These are phyloP conservation scores for Drosophila bipectinata DNA, from an alignment of 1,140 invertebrate species.

Conservation along the genomic window DNA sequence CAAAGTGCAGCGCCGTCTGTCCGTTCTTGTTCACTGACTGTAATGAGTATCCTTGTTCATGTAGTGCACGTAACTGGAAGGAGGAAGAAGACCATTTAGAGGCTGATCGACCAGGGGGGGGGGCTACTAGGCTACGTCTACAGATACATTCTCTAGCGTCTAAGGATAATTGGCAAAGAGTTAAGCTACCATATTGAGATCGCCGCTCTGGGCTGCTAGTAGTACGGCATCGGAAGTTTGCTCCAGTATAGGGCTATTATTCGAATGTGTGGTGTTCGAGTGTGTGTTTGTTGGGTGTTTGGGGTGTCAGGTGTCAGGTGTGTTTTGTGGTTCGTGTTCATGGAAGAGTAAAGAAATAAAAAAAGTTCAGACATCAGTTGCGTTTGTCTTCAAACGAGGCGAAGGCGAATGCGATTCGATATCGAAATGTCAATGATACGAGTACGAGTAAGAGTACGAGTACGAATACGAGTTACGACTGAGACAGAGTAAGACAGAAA, in stretches of 20 bases:
- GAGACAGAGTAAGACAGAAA: conserved; percentile 13
- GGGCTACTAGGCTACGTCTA: background rate
- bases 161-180: conserved; percentile 10
- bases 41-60: conserved; percentile 92
- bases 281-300: conserved; percentile 12
- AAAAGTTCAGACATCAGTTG: conserved; percentile 69
- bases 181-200: conserved; percentile 87
- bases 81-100: background rate
- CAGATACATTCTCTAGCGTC: background rate
- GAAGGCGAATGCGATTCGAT: background rate
- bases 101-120: too few species aligned
- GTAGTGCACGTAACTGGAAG: conserved; percentile 90
- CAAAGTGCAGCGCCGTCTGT: conserved; percentile 95
- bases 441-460: conserved; percentile 16
- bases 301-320: conserved; percentile 13
- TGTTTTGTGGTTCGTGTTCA: conserved; percentile 39
- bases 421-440: conserved; percentile 28
- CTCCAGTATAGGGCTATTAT: conserved; percentile 87
- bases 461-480: background rate
- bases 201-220: conserved; percentile 91
- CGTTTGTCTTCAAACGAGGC: conserved; percentile 68
- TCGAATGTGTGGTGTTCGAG: conserved; percentile 8
- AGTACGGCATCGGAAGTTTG: conserved; percentile 92
- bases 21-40: conserved; percentile 93
- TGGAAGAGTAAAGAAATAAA: conserved; percentile 62